Evolutionary conservation across 2,797 vertebrate species (phyloP).

Genomic region (Discoglossus pictus): DNA sequence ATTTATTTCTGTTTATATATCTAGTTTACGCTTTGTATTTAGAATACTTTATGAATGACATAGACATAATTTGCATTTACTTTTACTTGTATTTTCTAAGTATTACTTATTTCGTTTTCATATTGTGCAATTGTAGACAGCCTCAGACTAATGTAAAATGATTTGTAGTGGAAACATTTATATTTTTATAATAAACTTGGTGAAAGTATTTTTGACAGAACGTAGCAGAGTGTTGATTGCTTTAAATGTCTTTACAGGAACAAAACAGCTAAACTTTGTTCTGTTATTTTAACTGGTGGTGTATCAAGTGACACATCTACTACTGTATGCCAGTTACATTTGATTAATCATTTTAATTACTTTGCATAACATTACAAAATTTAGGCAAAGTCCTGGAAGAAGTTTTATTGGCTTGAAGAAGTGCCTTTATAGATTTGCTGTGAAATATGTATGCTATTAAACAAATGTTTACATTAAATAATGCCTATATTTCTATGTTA

Average conservation of each 20-base stretch:
- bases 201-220: slow-evolving; percentile 99
- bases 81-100: slow-evolving; percentile 83
- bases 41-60: slow-evolving; percentile 84
- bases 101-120: slow-evolving; percentile 78
- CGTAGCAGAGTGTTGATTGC: slow-evolving; percentile 79
- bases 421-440: too few relatives aligned
- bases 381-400: too few relatives aligned
- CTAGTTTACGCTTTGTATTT: slow-evolving; percentile 69
- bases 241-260: slow-evolving; percentile 60
- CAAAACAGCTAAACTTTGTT: too few relatives aligned
- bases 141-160: slow-evolving; percentile 99
- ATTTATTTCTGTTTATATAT: slow-evolving; percentile 92
- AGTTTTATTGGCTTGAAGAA: too few relatives aligned
- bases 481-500: too few relatives aligned
- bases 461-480: too few relatives aligned
- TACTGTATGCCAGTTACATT: too few relatives aligned
- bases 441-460: too few relatives aligned
- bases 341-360: too few relatives aligned
- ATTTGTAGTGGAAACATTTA: slow-evolving; percentile 99
- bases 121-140: slow-evolving; percentile 92
- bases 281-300: too few relatives aligned
- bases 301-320: too few relatives aligned
- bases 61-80: slow-evolving; percentile 84
- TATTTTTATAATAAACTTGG: slow-evolving; percentile 99
- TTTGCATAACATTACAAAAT: too few relatives aligned